Evolutionary conservation across 2,888 invertebrate species (phyloP).

Genomic region (Lasius platythorax): DNA sequence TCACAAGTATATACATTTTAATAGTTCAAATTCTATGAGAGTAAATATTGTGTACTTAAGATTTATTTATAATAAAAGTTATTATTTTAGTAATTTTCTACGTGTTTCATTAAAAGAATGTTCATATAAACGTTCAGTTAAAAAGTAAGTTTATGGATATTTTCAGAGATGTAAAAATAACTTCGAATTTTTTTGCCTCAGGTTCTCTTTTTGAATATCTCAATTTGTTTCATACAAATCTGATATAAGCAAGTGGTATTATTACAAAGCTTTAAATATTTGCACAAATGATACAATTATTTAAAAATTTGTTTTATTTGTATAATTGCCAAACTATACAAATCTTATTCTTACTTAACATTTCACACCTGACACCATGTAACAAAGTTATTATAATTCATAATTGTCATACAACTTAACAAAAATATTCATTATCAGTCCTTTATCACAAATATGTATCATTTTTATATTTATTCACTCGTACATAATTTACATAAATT

Average conservation of each 20-base stretch:
- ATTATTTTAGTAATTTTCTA: background rate
- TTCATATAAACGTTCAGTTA: slow-evolving; percentile 14
- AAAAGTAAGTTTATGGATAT: background rate
- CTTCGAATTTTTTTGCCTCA: background rate
- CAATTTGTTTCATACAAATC: background rate
- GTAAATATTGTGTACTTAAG: slow-evolving; percentile 51
- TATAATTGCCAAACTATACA: slow-evolving; percentile 60
- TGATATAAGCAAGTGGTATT: background rate
- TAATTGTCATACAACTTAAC: slow-evolving; percentile 23
- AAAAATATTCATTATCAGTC: slow-evolving; percentile 13
- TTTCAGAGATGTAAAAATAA: background rate
- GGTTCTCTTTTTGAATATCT: background rate
- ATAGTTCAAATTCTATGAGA: slow-evolving; percentile 13
- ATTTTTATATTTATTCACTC: background rate
- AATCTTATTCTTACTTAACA: slow-evolving; percentile 56
- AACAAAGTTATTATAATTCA: slow-evolving; percentile 45
- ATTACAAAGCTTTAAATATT: background rate
- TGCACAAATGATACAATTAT: slow-evolving; percentile 7
- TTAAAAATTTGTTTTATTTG: slow-evolving; percentile 65
- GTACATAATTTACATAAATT: slow-evolving; percentile 18
- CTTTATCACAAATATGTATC: background rate
- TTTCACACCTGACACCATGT: slow-evolving; percentile 26
- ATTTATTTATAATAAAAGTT: slow-evolving; percentile 23
- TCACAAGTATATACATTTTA: slow-evolving; percentile 12
- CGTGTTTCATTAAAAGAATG: background rate